Percentiles rank a stretch among this genome's conserved stretches.
Evolutionary conservation across 2,888 invertebrate species (phyloP).

Genomic region (Cepaea hortensis): DNA sequence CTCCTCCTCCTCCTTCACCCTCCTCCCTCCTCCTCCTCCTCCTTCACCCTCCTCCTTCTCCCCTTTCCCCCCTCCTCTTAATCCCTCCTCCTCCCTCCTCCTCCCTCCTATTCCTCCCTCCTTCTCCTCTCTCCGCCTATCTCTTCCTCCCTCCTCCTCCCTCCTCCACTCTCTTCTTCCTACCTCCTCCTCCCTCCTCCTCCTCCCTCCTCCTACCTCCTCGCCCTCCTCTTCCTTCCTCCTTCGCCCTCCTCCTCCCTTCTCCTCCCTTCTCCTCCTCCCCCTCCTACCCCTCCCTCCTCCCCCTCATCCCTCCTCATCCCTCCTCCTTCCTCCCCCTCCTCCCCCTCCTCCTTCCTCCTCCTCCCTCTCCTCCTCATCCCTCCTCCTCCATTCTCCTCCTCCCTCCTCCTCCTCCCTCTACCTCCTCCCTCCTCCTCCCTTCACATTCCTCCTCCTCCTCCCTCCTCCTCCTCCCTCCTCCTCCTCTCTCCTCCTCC

Average conservation of each 20-base stretch:
- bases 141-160: no score
- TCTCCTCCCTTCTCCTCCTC: background rate
- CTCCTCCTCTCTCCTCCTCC: background rate
- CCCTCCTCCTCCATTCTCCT: no score
- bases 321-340: background rate
- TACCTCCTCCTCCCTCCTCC: background rate
- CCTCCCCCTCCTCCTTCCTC: background rate
- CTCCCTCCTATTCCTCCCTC: background rate
- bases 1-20: background rate
- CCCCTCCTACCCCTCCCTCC: background rate
- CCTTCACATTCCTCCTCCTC: no score
- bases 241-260: background rate
- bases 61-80: no score
- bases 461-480: background rate
- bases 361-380: background rate
- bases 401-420: background rate
- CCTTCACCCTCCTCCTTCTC: background rate
- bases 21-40: background rate
- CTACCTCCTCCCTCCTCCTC: background rate
- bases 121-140: no score
- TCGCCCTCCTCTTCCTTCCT: no score
- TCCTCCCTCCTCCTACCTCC: background rate
- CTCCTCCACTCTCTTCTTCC: no score
- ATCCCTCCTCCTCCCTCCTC: no score
- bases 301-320: no score